Conservation (phyloP, 2,888 invertebrate genomes). For the Leucozona laternaria region DNA sequence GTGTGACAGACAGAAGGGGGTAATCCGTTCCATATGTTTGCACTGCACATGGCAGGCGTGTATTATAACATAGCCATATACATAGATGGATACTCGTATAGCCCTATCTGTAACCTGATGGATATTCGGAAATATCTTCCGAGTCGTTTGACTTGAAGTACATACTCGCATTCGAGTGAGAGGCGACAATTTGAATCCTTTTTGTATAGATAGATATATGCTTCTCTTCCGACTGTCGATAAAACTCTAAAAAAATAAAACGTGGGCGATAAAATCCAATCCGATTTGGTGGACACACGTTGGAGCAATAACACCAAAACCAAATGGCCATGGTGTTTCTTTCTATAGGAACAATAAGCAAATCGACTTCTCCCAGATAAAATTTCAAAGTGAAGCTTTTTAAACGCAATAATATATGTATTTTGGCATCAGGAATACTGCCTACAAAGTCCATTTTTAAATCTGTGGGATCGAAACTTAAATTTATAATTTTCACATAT, state of each 20-base stretch:
- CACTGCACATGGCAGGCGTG: constrained; percentile 16
- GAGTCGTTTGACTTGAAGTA: constrained; percentile 71
- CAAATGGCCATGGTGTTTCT: constrained; percentile 53
- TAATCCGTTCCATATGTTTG: constrained; percentile 62
- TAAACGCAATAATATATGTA: too few species aligned
- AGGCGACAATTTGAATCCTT: constrained; percentile 66
- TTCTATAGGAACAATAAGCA: too few species aligned
- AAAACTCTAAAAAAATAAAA: constrained; percentile 37
- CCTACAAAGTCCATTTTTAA: too few species aligned
- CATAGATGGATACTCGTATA: background rate
- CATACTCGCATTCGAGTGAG: constrained; percentile 37
- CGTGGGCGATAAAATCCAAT: constrained; percentile 72
- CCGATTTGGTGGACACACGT: constrained; percentile 71
- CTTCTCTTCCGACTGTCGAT: constrained; percentile 48
- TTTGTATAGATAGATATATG: background rate
- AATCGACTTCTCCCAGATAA: too few species aligned
- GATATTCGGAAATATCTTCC: constrained; percentile 67
- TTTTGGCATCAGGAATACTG: too few species aligned
- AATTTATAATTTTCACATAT: too few species aligned
- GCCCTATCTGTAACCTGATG: constrained; percentile 5
- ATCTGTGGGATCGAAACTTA: too few species aligned
- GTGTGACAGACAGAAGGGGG: constrained; percentile 52
- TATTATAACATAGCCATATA: background rate
- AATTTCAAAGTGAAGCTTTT: too few species aligned
- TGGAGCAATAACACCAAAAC: constrained; percentile 63